Conservation (phyloP, 2,888 invertebrate genomes). For the Thymelicus acteon region DNA sequence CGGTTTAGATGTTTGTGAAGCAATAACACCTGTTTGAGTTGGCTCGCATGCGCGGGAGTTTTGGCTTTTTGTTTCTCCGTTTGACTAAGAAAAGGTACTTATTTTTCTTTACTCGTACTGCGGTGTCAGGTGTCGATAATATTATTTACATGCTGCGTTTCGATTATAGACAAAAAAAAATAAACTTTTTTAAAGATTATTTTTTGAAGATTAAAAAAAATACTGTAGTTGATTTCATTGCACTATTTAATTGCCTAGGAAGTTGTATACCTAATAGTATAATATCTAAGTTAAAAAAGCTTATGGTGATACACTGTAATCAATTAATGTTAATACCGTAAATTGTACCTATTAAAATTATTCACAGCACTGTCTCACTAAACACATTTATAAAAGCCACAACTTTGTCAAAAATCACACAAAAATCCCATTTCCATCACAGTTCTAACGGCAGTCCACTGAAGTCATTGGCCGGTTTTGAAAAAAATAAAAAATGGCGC, state of each 20-base stretch:
- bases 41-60: constrained; percentile 56
- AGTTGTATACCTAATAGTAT: background rate
- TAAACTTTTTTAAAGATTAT: background rate
- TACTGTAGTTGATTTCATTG: background rate
- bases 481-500: constrained; percentile 56
- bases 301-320: background rate
- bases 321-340: background rate
- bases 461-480: constrained; percentile 39
- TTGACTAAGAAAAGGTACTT: background rate
- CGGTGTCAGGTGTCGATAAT: constrained; percentile 20
- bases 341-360: constrained; percentile 10
- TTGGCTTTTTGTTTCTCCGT: constrained; percentile 27
- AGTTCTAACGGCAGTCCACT: constrained; percentile 22
- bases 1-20: constrained; percentile 77
- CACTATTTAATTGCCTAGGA: background rate
- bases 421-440: constrained; percentile 41
- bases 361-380: constrained; percentile 35
- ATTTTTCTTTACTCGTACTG: constrained; percentile 6
- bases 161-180: background rate
- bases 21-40: constrained; percentile 74
- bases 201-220: too few species aligned
- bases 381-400: constrained; percentile 37
- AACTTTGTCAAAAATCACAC: constrained; percentile 31
- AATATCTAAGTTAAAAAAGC: background rate
- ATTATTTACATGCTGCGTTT: background rate